Conservation (phyloP, 2,888 invertebrate species). For the Tetragonula carbonaria region DNA sequence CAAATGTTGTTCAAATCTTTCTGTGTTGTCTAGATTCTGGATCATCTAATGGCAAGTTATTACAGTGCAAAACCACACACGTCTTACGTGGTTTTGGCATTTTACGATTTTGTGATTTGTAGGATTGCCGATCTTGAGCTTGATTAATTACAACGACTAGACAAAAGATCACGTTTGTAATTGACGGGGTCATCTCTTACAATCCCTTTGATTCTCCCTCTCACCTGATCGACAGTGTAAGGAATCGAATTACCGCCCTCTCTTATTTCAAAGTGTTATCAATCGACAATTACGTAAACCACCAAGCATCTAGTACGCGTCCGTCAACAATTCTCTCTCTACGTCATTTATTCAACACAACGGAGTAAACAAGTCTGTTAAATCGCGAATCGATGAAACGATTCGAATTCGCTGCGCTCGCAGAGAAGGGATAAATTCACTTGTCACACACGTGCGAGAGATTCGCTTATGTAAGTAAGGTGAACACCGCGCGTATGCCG, state of each 20-base stretch:
- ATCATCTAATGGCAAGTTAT: not conserved
- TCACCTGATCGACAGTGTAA: not conserved
- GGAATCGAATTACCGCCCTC: not conserved
- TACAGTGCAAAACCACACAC: not conserved
- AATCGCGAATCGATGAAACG: conserved; percentile 35
- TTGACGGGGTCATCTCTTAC: not conserved
- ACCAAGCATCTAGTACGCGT: not conserved
- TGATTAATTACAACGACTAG: not conserved
- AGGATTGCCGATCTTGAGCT: not conserved
- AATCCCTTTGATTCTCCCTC: not conserved
- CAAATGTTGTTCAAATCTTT: not conserved
- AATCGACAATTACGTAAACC: conserved; percentile 10
- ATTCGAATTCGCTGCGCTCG: not conserved
- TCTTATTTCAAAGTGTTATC: not conserved
- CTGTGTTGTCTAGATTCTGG: not conserved
- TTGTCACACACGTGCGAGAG: conserved; percentile 40
- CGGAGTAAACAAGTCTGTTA: conserved; percentile 51
- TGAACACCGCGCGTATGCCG: no score
- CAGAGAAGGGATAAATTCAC: conserved; percentile 40
- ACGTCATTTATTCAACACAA: conserved; percentile 46
- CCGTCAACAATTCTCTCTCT: conserved; percentile 4
- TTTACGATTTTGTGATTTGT: no score
- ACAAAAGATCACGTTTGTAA: no score
- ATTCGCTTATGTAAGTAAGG: conserved; percentile 32
- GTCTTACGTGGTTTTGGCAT: not conserved